These are phyloP conservation scores for Eonycteris spelaea DNA, from an alignment of 2,113 vertebrate species.

Conservation along the genomic window DNA sequence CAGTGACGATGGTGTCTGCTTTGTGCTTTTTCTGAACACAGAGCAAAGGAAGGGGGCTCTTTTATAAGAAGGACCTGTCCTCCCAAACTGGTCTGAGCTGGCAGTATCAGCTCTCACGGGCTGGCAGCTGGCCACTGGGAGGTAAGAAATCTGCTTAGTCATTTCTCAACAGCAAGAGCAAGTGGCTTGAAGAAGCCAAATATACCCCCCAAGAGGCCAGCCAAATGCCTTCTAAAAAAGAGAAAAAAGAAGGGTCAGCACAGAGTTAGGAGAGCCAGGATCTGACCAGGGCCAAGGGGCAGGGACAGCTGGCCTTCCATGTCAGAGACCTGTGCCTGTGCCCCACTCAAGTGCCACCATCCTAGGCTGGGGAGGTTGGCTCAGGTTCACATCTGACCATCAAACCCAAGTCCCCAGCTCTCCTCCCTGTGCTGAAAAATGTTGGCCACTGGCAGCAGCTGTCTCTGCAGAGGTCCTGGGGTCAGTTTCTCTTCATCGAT, in stretches of 20 bases:
- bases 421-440: background rate
- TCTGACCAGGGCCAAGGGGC: background rate
- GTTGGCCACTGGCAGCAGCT: background rate
- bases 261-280: background rate
- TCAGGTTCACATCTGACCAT: background rate
- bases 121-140: constrained; percentile 19
- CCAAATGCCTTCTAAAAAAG: constrained; percentile 46
- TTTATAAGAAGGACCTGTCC: background rate
- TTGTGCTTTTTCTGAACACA: background rate
- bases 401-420: background rate
- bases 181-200: constrained; percentile 48
- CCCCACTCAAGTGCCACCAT: background rate
- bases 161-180: constrained; percentile 51
- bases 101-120: background rate
- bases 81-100: background rate
- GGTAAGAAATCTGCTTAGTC: constrained; percentile 50
- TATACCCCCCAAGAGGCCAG: background rate
- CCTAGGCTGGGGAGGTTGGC: too few species aligned
- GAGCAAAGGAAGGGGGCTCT: background rate
- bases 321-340: background rate
- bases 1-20: background rate
- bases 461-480: background rate
- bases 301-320: background rate
- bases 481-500: background rate
- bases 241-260: background rate